phyloP scores from a whole-genome alignment of 1,140 invertebrate genomes.

The Panonychus citri region DNA sequence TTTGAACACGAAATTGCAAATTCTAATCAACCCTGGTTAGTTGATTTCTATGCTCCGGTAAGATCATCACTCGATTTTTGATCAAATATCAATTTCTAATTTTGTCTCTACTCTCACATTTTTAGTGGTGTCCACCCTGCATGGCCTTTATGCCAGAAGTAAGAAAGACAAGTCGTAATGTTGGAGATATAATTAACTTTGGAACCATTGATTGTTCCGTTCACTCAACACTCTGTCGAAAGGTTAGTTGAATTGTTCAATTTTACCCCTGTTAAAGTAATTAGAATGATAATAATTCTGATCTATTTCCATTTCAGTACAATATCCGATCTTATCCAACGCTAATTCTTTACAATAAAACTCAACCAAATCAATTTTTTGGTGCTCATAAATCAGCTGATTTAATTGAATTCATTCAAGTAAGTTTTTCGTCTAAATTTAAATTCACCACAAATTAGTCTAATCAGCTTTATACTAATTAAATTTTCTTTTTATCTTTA shows the following conservation, averaged over 20 bases:
- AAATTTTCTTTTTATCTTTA: slow-evolving; percentile 15
- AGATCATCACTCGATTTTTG: no score
- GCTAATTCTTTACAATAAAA: slow-evolving; percentile 41
- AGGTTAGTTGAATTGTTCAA: slow-evolving; percentile 11
- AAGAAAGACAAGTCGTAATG: slow-evolving; percentile 35
- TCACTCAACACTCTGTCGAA: slow-evolving; percentile 24
- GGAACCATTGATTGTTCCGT: slow-evolving; percentile 34
- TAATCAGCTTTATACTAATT: no score
- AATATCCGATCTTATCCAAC: slow-evolving; percentile 47
- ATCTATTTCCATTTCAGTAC: slow-evolving; percentile 29
- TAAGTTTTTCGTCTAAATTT: no score
- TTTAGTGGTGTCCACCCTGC: slow-evolving; percentile 53
- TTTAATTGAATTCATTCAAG: slow-evolving; percentile 42
- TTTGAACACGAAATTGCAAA: slow-evolving; percentile 18
- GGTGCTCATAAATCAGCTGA: slow-evolving; percentile 33
- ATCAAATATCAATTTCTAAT: no score
- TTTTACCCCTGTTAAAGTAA: no score
- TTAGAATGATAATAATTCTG: not conserved
- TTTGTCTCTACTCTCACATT: slow-evolving; percentile 3
- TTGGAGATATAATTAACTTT: slow-evolving; percentile 30
- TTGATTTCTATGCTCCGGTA: no score
- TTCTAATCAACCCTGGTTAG: no score
- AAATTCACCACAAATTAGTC: no score
- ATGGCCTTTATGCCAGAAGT: slow-evolving; percentile 44
- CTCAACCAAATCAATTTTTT: slow-evolving; percentile 30